Conservation (phyloP, 2,888 invertebrate species). For the Steinernema carpocapsae region DNA sequence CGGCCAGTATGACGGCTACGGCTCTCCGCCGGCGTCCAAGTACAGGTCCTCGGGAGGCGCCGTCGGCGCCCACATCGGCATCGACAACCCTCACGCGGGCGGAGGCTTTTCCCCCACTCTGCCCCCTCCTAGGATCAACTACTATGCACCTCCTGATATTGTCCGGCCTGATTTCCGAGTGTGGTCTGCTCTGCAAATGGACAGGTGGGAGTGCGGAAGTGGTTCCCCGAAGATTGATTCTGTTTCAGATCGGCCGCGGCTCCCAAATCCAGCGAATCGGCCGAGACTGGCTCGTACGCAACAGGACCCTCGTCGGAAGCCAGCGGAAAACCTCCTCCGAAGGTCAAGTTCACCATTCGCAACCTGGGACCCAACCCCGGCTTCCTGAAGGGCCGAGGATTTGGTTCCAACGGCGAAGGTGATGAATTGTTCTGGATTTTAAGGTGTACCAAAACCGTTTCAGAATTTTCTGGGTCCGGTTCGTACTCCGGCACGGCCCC, state of each 20-base stretch:
- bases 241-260: not conserved
- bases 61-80: constrained; percentile 10
- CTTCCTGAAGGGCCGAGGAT: constrained; percentile 22
- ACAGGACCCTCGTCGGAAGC: not conserved
- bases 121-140: not conserved
- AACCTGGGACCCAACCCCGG: constrained; percentile 37
- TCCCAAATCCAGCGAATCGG: not conserved
- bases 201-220: too few species aligned
- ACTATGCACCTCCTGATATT: constrained; percentile 31
- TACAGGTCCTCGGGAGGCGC: not conserved
- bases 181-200: constrained; percentile 4
- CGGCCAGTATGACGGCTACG: constrained; percentile 4
- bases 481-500: constrained; percentile 4
- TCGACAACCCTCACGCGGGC: constrained; percentile 25
- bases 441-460: not conserved
- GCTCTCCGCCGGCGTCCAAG: constrained; percentile 11
- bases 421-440: not conserved
- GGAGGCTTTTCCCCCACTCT: constrained; percentile 11
- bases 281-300: not conserved
- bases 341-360: constrained; percentile 21
- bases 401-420: not conserved
- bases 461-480: not conserved
- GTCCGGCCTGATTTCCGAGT: constrained; percentile 14
- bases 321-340: constrained; percentile 3
- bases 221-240: too few species aligned